Conservation (phyloP, 2,797 vertebrate species). For the Merluccius polli region DNA sequence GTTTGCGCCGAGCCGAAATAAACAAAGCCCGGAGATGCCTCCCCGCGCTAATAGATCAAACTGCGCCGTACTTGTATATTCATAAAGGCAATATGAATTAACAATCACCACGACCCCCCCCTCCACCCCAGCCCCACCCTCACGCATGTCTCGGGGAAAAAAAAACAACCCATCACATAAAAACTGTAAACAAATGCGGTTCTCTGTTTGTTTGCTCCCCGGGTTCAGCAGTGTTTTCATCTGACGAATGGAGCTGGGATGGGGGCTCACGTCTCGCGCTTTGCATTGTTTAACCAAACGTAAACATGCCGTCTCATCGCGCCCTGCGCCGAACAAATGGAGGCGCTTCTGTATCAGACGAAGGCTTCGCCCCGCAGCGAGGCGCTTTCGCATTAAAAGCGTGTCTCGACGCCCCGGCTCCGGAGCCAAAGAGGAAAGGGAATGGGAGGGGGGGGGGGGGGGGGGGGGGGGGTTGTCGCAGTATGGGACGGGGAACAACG, state of each 20-base stretch:
- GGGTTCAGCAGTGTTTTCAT: constrained; percentile 39
- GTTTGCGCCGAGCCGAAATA: too few relatives aligned
- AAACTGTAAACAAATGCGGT: too few relatives aligned
- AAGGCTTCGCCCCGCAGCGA: constrained; percentile 55
- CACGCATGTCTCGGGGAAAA: too few relatives aligned
- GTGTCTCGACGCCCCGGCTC: constrained; percentile 60
- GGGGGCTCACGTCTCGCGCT: constrained; percentile 37
- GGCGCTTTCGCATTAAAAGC: constrained; percentile 68
- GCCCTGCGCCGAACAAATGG: constrained; percentile 56
- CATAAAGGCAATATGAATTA: too few relatives aligned
- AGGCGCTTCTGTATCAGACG: constrained; percentile 50
- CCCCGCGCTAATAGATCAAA: too few relatives aligned
- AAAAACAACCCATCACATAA: too few relatives aligned
- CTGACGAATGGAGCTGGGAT: constrained; percentile 41
- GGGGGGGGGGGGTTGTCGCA: constrained; percentile 1
- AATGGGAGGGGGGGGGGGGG: constrained; percentile 32
- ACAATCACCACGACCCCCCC: too few relatives aligned
- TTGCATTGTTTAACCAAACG: constrained; percentile 49
- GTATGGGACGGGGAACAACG: too few relatives aligned
- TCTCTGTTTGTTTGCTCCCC: constrained; percentile 30
- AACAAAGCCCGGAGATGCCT: too few relatives aligned
- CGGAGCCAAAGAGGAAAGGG: constrained; percentile 49
- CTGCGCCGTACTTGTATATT: too few relatives aligned
- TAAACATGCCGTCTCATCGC: constrained; percentile 54
- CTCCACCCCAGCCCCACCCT: too few relatives aligned